phyloP scores from a whole-genome alignment of 2,797 vertebrate genomes.

The Threskiornis aethiopicus region DNA sequence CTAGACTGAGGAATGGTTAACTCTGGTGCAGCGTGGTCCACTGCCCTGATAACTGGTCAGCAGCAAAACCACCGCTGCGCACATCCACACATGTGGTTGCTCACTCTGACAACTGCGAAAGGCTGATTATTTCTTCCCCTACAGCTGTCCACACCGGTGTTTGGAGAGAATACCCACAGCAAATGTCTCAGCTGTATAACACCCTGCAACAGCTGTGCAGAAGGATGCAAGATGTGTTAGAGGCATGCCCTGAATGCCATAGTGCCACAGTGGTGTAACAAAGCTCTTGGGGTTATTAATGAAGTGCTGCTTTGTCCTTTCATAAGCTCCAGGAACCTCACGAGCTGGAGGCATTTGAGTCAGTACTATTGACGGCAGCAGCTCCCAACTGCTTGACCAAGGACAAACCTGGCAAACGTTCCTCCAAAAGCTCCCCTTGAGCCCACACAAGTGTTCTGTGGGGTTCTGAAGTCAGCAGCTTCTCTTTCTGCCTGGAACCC shows the following conservation, averaged over 20 bases:
- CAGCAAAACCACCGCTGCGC: not conserved
- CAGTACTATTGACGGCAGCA: not conserved
- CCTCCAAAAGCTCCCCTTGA: not conserved
- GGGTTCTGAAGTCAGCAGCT: not conserved
- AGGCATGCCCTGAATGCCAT: not conserved
- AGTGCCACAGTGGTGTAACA: not conserved
- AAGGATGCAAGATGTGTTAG: not conserved
- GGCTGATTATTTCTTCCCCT: not conserved
- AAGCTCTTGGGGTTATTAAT: not conserved
- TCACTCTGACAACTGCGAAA: not conserved
- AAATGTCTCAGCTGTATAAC: not conserved
- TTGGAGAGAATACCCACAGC: not conserved
- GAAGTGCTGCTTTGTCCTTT: not conserved
- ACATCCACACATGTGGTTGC: not conserved
- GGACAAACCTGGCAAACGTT: not conserved
- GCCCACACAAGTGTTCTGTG: not conserved
- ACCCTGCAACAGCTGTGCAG: constrained; percentile 4
- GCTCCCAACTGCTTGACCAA: not conserved
- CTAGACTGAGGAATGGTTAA: not conserved
- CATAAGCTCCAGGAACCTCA: not conserved
- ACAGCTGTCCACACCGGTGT: not conserved
- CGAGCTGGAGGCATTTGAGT: not conserved
- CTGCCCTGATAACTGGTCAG: not conserved
- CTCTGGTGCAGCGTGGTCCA: not conserved
- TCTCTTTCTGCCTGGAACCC: not conserved